These are phyloP conservation scores for Carlito syrichta DNA, from an alignment of 2,113 vertebrate species.

Conservation along the genomic window DNA sequence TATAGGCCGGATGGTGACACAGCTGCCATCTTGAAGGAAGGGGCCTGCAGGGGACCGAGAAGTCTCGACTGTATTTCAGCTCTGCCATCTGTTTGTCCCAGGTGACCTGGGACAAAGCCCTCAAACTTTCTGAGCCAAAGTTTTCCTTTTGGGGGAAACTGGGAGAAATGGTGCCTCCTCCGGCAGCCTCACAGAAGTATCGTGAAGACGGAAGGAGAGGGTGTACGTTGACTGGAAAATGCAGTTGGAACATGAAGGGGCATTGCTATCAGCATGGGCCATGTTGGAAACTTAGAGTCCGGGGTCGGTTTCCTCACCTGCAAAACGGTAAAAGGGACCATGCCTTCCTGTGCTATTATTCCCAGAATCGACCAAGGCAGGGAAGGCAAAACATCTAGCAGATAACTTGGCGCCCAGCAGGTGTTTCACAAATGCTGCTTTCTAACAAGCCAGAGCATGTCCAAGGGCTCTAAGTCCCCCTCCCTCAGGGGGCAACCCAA, in stretches of 20 bases:
- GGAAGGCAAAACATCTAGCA: neutral
- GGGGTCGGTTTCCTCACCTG: neutral
- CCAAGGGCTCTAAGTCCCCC: neutral
- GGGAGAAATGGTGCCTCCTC: neutral
- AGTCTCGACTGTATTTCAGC: neutral
- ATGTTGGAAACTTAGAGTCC: neutral
- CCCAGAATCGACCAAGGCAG: neutral
- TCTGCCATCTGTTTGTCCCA: neutral
- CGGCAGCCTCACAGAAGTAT: fast-evolving
- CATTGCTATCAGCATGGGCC: neutral
- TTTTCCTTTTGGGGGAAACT: neutral
- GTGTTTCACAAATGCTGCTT: neutral
- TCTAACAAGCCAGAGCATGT: fast-evolving
- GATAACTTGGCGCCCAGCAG: neutral
- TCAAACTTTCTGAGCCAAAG: neutral
- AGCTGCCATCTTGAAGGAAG: neutral
- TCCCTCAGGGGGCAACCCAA: no score
- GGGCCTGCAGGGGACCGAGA: neutral
- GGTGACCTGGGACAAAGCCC: neutral
- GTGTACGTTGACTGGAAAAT: fast-evolving
- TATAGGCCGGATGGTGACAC: fast-evolving
- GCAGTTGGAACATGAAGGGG: neutral
- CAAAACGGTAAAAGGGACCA: neutral
- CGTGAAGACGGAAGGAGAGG: neutral
- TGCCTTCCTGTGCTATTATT: no score